Conservation (phyloP, 2,797 vertebrate genomes). For the Micropoecilia bifurca region DNA sequence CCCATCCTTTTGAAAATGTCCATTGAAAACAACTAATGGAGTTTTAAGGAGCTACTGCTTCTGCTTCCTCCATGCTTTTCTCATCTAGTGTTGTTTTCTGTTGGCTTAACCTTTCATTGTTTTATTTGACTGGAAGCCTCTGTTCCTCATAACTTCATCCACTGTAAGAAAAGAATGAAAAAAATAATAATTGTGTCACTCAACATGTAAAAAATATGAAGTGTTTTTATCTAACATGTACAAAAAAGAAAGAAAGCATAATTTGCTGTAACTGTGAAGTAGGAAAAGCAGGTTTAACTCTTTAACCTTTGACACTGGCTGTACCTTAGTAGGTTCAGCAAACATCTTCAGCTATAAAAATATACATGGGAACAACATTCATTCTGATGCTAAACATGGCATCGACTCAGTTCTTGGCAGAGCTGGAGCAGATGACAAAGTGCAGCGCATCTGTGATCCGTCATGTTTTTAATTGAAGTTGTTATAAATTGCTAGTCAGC, state of each 20-base stretch:
- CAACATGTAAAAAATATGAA: not conserved
- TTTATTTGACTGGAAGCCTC: not conserved
- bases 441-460: not conserved
- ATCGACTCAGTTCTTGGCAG: not conserved
- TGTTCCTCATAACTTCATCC: not conserved
- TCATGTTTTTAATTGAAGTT: not conserved
- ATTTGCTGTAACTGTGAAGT: not conserved
- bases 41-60: slow-evolving; percentile 29
- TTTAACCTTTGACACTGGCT: not conserved
- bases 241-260: not conserved
- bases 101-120: slow-evolving; percentile 37
- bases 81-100: slow-evolving; percentile 35
- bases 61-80: slow-evolving; percentile 3
- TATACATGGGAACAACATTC: not conserved
- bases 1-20: slow-evolving; percentile 22
- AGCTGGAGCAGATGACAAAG: not conserved
- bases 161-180: not conserved
- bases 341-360: not conserved
- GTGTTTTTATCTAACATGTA: not conserved
- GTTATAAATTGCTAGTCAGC: not conserved
- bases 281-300: not conserved
- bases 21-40: slow-evolving; percentile 34
- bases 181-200: not conserved
- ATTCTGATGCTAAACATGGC: not conserved
- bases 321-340: no score